phyloP scores from a whole-genome alignment of 2,113 vertebrate genomes.

The Chionomys nivalis region DNA sequence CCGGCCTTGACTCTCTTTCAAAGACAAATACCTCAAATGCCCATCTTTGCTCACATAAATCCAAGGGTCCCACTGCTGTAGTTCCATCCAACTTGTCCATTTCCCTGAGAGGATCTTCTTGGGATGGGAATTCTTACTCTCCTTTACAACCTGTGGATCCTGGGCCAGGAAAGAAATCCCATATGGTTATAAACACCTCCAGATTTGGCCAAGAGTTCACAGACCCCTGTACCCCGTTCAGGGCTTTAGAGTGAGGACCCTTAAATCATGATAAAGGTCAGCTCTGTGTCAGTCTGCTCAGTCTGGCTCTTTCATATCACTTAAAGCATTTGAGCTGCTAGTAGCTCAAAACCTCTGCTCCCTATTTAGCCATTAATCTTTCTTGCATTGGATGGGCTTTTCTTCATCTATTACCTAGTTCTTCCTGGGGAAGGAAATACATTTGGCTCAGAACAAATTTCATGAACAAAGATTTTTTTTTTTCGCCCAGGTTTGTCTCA shows the following conservation, averaged over 20 bases:
- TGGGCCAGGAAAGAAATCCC: not conserved
- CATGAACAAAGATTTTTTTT: not conserved
- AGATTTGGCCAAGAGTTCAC: not conserved
- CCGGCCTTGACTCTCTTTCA: not conserved
- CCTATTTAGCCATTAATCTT: conserved; percentile 6
- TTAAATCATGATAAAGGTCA: not conserved
- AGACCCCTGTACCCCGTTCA: not conserved
- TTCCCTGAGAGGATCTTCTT: not conserved
- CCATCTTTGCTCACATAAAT: not conserved
- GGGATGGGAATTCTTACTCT: not conserved
- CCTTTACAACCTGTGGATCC: not conserved
- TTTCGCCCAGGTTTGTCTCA: not conserved
- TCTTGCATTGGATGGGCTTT: not conserved
- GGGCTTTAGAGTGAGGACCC: not conserved
- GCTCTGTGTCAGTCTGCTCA: not conserved
- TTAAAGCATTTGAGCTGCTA: not conserved
- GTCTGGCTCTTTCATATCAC: not conserved
- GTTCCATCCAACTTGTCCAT: not conserved
- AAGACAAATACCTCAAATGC: not conserved
- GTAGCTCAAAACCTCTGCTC: not conserved
- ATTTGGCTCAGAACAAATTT: conserved; percentile 30
- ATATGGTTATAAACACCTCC: not conserved
- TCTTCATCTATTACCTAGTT: not conserved
- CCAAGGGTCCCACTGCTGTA: not conserved
- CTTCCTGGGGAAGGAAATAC: conserved; percentile 15